Base-by-base conservation (phyloP, 2,888 invertebrate species). In the Rhaphigaster nebulosa region DNA sequence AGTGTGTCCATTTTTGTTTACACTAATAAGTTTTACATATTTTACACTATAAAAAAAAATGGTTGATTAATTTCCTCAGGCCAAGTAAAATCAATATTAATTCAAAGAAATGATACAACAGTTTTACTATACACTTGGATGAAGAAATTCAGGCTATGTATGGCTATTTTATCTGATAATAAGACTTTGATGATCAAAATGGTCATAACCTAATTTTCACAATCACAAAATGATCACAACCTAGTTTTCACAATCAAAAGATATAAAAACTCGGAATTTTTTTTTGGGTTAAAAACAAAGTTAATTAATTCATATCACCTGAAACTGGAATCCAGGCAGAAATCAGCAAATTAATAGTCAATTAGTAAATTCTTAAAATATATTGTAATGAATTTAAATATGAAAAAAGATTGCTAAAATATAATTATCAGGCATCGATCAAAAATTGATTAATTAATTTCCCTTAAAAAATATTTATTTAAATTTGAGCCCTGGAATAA, bases 321-420 rank as follows among this genome's bases (percentile, higher is more conserved):
- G 70, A 76, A 76, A 76, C 70, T 76, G 70, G 70, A 76, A 76
- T 76, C 70, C 70, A 76, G 70, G 70, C 70, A 76, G 70, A 76
- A 76, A 76, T 76, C 70, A 76, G 70, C 70, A 76, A 76, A 76
- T 76, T 38, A 23, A 38, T 76, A 76, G 70, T 38, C 70, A 76
- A 76, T 38, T 76, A 76, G 38, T 76, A 20, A 76, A 76, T 76
- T 23, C 38, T 76, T 76, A 38, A 65, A 38, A 76, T 23, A 76
- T 38, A 76, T 23, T 65, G 18, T 29, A 26, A 18, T 18, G 29
- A 65, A 65, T 29, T 29, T 18, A 65, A 65, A 65, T 5, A 65
- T 60, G 60, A n/a, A n/a, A 60, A 26, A 56, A 56, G 26, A 26
- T n/a, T 56, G 5, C 12, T 12, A 45, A 56, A 56, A 26, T 56